A percentile compares a stretch with the other conserved stretches of the same genome.
Evolutionary conservation across 2,797 vertebrate species (phyloP).

Genomic region (Clangula hyemalis): DNA sequence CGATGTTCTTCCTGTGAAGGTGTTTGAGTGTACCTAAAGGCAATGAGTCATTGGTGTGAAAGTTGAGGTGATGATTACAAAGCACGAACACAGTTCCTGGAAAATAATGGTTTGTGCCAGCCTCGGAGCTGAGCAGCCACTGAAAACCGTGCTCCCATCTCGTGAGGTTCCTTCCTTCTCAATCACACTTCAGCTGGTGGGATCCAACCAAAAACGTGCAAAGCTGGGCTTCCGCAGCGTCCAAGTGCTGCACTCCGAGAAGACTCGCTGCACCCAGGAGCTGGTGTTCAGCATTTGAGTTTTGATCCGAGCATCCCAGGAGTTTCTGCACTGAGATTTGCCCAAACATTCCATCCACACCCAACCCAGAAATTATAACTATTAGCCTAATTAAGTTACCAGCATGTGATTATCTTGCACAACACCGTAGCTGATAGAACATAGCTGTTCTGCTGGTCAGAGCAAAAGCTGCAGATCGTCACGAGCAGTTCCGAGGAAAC

Average conservation of each 20-base stretch:
- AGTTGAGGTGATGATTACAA: neutral
- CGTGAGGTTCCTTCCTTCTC: neutral
- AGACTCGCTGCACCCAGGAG: neutral
- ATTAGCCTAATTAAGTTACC: neutral
- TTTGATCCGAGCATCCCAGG: accelerated
- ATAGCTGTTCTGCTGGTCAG: accelerated
- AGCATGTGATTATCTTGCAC: neutral
- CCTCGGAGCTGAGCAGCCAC: accelerated
- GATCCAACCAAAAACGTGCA: neutral
- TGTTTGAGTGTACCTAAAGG: neutral
- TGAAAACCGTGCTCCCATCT: neutral
- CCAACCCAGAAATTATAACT: neutral
- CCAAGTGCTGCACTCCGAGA: too few species aligned
- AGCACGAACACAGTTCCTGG: neutral
- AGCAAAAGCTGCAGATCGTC: neutral
- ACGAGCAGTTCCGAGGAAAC: neutral
- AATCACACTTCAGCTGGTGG: accelerated
- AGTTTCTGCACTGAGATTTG: neutral
- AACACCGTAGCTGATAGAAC: neutral
- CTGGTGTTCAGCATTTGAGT: neutral
- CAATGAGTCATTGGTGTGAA: neutral
- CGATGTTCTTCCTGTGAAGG: neutral
- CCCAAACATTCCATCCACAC: neutral
- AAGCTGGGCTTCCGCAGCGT: accelerated
- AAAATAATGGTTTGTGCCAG: neutral